Evolutionary conservation across 1,140 invertebrate species (phyloP).

Genomic region (Pachypsylla venusta): DNA sequence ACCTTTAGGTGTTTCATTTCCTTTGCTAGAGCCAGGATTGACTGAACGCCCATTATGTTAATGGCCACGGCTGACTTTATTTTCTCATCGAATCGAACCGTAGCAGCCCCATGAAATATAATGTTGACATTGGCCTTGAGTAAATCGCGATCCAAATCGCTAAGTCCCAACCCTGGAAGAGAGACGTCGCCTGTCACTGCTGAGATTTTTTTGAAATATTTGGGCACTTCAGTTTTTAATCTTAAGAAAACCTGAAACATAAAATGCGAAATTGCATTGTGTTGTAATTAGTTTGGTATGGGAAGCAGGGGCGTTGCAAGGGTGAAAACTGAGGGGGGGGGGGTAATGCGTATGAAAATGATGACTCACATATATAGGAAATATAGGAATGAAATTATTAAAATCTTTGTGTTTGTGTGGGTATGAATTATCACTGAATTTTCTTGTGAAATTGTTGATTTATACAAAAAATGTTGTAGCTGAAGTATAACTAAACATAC

Average conservation of each 20-base stretch:
- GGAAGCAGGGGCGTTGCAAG: too few relatives aligned
- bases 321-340: too few relatives aligned
- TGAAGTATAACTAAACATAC: too few relatives aligned
- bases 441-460: too few relatives aligned
- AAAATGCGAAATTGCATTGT: too few relatives aligned
- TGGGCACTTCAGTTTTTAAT: constrained; percentile 27
- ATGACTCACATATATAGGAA: too few relatives aligned
- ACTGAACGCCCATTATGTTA: constrained; percentile 44
- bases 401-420: too few relatives aligned
- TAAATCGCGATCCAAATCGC: constrained; percentile 19
- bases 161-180: constrained; percentile 33
- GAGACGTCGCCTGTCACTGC: constrained; percentile 40
- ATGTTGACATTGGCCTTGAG: constrained; percentile 18
- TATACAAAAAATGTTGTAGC: too few relatives aligned
- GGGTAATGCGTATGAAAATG: too few relatives aligned
- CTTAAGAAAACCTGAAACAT: constrained; percentile 23
- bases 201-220: constrained; percentile 39
- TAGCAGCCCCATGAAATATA: constrained; percentile 73
- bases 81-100: constrained; percentile 73
- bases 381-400: too few relatives aligned
- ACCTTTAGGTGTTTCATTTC: constrained; percentile 48
- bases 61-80: constrained; percentile 45
- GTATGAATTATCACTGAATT: too few relatives aligned
- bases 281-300: too few relatives aligned
- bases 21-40: constrained; percentile 43